These are phyloP conservation scores for Alviniconcha marisindica DNA, from an alignment of 1,140 invertebrate species.

Conservation along the genomic window DNA sequence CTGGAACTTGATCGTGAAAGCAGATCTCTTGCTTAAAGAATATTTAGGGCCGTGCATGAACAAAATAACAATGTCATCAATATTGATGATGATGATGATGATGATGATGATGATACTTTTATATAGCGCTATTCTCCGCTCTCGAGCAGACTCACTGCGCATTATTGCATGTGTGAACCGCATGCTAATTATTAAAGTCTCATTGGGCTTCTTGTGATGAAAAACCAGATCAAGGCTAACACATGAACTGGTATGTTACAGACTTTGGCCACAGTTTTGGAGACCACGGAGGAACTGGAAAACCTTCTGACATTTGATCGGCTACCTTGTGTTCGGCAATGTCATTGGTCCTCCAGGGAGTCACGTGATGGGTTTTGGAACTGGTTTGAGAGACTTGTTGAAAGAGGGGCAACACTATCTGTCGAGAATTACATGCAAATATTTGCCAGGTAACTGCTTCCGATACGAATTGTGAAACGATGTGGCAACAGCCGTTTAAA, in stretches of 20 bases:
- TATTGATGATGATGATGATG: too few relatives aligned
- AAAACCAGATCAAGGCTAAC: too few relatives aligned
- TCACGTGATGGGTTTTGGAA: neutral
- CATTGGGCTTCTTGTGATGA: neutral
- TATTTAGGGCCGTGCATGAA: too few relatives aligned
- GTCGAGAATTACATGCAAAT: conserved; percentile 5
- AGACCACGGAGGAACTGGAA: neutral
- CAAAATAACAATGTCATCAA: too few relatives aligned
- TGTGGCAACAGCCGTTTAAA: neutral
- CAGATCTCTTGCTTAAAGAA: too few relatives aligned
- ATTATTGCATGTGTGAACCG: too few relatives aligned
- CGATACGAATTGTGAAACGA: neutral
- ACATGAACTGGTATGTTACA: neutral
- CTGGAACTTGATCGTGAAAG: too few relatives aligned
- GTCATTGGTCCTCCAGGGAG: neutral
- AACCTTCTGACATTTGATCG: conserved; percentile 2
- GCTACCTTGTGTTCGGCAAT: neutral
- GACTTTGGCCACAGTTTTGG: neutral
- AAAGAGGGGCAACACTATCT: neutral
- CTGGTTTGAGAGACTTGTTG: neutral
- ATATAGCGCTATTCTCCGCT: too few relatives aligned
- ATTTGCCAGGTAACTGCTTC: neutral
- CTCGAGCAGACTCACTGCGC: too few relatives aligned
- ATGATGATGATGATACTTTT: too few relatives aligned
- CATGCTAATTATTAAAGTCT: neutral